Percentiles rank a stretch among this genome's conserved stretches.
Evolutionary conservation across 2,797 vertebrate species (phyloP).

Genomic region (Gallinago solitaria): DNA sequence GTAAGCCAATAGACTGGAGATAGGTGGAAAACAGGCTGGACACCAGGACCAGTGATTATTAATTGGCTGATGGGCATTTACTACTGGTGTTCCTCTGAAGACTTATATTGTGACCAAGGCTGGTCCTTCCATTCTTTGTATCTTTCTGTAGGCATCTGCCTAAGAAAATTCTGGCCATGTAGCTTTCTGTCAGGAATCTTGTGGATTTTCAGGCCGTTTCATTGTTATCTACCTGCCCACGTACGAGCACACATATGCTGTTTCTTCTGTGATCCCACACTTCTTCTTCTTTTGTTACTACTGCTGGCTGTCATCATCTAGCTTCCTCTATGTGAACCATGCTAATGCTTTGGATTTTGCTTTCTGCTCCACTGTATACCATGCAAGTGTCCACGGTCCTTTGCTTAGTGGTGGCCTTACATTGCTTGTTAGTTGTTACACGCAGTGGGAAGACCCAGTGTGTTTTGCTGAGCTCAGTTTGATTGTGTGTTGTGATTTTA

Average conservation of each 20-base stretch:
- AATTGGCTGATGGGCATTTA: neutral
- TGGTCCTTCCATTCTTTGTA: neutral
- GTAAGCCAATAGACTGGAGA: neutral
- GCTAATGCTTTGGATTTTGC: neutral
- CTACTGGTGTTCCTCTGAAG: neutral
- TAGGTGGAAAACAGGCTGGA: neutral
- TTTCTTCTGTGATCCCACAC: neutral
- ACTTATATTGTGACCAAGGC: neutral
- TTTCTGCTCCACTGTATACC: neutral
- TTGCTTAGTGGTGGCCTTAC: neutral
- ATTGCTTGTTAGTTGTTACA: neutral
- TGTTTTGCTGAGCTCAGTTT: neutral
- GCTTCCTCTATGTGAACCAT: neutral
- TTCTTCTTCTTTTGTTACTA: neutral
- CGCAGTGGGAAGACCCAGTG: neutral
- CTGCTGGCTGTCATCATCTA: neutral
- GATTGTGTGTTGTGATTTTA: neutral
- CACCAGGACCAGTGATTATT: neutral
- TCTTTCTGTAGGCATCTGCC: neutral
- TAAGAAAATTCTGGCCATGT: neutral
- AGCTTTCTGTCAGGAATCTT: neutral
- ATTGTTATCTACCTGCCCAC: neutral
- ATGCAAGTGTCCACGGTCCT: neutral
- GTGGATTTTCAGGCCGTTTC: fast-evolving
- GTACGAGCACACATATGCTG: neutral